Evolutionary conservation across 2,888 invertebrate species (phyloP), one percentile per base, ranked within the genome.

Genomic region (Augochlorella aurata): DNA sequence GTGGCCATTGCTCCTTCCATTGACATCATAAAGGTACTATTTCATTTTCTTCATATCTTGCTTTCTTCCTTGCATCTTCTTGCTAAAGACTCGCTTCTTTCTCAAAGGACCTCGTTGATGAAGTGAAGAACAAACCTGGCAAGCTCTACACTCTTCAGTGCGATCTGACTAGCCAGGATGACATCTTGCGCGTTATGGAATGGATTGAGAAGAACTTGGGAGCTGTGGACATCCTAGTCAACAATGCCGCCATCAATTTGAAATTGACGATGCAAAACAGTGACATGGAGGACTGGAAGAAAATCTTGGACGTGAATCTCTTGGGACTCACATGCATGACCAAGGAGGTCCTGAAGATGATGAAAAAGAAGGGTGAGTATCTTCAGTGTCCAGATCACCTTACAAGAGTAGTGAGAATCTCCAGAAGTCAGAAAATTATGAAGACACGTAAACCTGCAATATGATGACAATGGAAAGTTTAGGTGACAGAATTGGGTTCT

Each of bases 161-260:
- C 87, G 95, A 95, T 89, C 91, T 95, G n/a, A 91, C 94, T 14
- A 94, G 94, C 73, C 94, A 94, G 82, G 92, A 92, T 0, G 94
- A 95, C 0, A 94, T 96, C 14, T 86, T 94, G 66, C 89, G 91
- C 16, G 94, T 95, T 65, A 95, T 95, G 89, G 93, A 94, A 50
- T 94, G 93, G 92, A 94, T 95, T 49, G 94, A 94, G 50, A 87
- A 93, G 63, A 93, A 94, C 2, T 83, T 95, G 21, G 95, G 95
- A 0, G 94, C 94, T 16, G 93, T 95, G 24, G 95, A 95, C 87
- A 94, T 96, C 3, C 92, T 95, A 82, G 91, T 96, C 5, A 96
- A 96, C 88, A 95, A 95, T 88, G 95, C 95, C 5, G 95, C 95
- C 3, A 89, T 94, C 0, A 88, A 93, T 7, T 77, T 88, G 1